A percentile compares a stretch with the other conserved stretches of the same genome.
Evolutionary conservation across 1,140 invertebrate species (phyloP).

Genomic region (Archivesica marissinica): DNA sequence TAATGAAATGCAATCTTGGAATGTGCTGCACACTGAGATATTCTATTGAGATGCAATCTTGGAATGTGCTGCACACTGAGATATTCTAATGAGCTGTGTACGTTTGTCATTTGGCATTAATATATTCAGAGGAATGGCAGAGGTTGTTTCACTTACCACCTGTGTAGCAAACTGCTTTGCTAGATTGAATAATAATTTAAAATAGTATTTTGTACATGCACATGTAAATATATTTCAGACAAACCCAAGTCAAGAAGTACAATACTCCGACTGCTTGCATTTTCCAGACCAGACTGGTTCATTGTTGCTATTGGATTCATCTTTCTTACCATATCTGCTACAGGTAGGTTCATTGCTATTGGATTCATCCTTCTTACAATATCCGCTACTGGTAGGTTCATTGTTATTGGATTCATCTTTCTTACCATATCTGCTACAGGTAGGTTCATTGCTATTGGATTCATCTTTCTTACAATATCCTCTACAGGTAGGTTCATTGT

Average conservation of each 20-base stretch:
- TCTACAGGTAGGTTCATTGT: slow-evolving; percentile 54
- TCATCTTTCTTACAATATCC: slow-evolving; percentile 53
- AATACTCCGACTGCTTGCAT: slow-evolving; percentile 42
- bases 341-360: slow-evolving; percentile 43
- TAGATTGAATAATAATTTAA: too few species aligned
- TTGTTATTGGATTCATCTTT: slow-evolving; percentile 54
- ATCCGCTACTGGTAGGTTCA: slow-evolving; percentile 52
- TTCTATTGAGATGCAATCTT: too few species aligned
- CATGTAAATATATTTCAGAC: too few species aligned
- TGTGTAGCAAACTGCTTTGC: too few species aligned
- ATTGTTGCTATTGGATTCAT: slow-evolving; percentile 47
- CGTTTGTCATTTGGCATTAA: too few species aligned
- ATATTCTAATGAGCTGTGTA: too few species aligned
- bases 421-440: slow-evolving; percentile 50
- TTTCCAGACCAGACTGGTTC: slow-evolving; percentile 53
- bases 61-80: too few species aligned
- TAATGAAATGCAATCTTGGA: too few species aligned
- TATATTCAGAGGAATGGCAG: too few species aligned
- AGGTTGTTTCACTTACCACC: too few species aligned
- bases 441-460: slow-evolving; percentile 46
- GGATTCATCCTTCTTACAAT: slow-evolving; percentile 56
- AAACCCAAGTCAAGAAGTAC: neutral
- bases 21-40: too few species aligned
- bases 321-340: slow-evolving; percentile 50
- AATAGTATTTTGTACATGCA: too few species aligned